phyloP scores from a whole-genome alignment of 37 sponge, comb jelly and placozoan genomes.

The Halisarca cf. caerulea region DNA sequence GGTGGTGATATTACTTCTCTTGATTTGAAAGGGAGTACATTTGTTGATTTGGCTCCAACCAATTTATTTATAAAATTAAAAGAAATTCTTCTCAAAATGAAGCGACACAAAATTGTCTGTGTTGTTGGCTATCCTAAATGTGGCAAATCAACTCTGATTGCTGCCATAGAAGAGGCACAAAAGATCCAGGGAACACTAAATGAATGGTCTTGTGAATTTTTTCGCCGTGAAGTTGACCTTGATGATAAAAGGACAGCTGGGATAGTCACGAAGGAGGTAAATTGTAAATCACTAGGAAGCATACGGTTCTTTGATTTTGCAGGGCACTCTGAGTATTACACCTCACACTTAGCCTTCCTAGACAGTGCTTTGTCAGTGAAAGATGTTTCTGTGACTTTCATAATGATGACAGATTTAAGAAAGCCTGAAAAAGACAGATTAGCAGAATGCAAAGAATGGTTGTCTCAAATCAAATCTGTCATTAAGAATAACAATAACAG shows the following conservation, averaged over 20 bases:
- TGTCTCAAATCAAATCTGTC: neutral
- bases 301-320: neutral
- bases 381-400: neutral
- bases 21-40: neutral
- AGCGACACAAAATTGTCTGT: neutral
- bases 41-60: neutral
- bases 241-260: neutral
- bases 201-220: neutral
- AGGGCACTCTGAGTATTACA: neutral
- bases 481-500: neutral
- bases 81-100: neutral
- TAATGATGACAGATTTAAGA: neutral
- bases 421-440: neutral
- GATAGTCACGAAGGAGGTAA: neutral
- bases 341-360: neutral
- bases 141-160: neutral
- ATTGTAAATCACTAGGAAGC: neutral
- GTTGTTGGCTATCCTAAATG: neutral
- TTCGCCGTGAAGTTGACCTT: neutral
- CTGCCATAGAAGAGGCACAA: neutral
- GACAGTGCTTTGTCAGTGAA: neutral
- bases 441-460: neutral
- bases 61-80: neutral
- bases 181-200: too few species aligned
- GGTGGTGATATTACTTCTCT: neutral